phyloP scores from a whole-genome alignment of 2,888 invertebrate genomes.

The Drosophila suboccidentalis region DNA sequence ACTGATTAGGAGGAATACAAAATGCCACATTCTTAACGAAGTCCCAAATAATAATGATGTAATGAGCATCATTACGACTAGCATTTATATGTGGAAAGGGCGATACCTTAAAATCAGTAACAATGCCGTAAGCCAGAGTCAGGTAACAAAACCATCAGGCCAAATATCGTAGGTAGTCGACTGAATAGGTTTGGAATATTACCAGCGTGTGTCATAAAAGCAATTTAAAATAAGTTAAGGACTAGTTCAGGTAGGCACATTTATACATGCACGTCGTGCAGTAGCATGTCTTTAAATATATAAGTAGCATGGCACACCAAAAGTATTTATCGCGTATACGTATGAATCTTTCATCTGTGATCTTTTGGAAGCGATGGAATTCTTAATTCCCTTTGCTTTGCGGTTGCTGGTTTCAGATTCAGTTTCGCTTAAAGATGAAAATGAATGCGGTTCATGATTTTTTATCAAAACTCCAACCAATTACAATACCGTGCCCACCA shows the following conservation, averaged over 20 bases:
- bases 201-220: conserved; percentile 39
- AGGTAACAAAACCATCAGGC: conserved; percentile 15
- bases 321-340: conserved; percentile 6
- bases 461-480: conserved; percentile 87
- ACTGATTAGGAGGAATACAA: conserved; percentile 28
- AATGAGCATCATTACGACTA: conserved; percentile 6
- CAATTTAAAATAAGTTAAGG: conserved; percentile 69
- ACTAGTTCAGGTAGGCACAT: conserved; percentile 9
- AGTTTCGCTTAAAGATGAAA: conserved; percentile 24
- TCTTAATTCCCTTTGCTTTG: too few relatives aligned
- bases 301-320: neutral
- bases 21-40: conserved; percentile 40
- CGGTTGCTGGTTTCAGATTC: too few relatives aligned
- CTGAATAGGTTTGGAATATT: neutral
- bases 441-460: conserved; percentile 52
- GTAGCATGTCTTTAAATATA: neutral
- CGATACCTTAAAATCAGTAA: neutral
- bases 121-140: neutral
- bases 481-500: too few relatives aligned
- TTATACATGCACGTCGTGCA: neutral
- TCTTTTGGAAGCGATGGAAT: conserved; percentile 86
- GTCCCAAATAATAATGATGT: conserved; percentile 37
- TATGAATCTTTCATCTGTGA: conserved; percentile 1
- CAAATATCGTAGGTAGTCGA: conserved; percentile 36
- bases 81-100: conserved; percentile 17